Base-by-base conservation (phyloP, 1,140 invertebrate species). In the Solenopsis fugax region DNA sequence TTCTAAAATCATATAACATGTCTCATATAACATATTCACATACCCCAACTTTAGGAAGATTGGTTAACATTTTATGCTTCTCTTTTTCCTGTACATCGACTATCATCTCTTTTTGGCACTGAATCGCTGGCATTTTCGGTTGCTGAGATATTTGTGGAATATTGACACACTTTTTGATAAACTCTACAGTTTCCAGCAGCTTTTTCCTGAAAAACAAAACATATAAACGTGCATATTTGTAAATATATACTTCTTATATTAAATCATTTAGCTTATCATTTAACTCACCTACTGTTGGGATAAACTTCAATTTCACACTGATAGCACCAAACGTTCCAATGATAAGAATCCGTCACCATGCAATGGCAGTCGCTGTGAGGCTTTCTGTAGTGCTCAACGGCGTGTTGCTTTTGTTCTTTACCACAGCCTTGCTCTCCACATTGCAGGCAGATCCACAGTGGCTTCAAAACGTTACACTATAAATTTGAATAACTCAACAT, bases 371-470 rank as follows among this genome's bases (percentile, higher is more conserved):
- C 97, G 10, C 97, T 98, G 88, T 96, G 97, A 4, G 97, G 97
- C 1, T 96, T 97, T 90, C 97, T 95, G 92, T 96, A 97, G 94
- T 99, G 98, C 67, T 97, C 95, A 13, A 98, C 90, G 1, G 98
- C 97, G 95, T 99, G 98, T 87, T 97, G 95, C 91, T 96, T 96
- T 12, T 96, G 95, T 12, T 96, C 95, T 77, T 97, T 96, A 52
- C 97, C 97, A 95, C 98, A 98, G 54, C 97, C 96, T 94, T 97
- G 97, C 72, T 97, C 94, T 16, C 97, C 98, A 95, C 97, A 97
- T 78, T 96, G 96, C 56, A 97, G 94, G 90, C 97, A 97, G 95
- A 97, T 95, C 97, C 97, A 97, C 29, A 97, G 96, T 94, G 24
- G 95, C 92, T 88, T 65, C 29, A 34, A 72, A 64, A 88, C 56